Conservation (phyloP, 2,888 invertebrate genomes). For the Zaprionus obscuricornis region DNA sequence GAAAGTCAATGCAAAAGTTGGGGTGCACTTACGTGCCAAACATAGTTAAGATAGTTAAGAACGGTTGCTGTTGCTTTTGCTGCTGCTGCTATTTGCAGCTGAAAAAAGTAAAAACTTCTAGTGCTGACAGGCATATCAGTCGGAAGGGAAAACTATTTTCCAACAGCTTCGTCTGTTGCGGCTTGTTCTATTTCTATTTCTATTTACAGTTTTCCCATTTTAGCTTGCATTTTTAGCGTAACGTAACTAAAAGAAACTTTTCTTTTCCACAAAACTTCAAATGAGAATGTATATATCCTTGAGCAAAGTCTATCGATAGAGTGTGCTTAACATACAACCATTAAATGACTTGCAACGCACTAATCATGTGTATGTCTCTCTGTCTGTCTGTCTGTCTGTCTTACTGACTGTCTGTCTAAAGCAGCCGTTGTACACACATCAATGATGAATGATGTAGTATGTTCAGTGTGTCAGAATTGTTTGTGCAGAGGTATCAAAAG, state of each 20-base stretch:
- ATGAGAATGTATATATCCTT: too few species aligned
- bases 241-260: conserved; percentile 33
- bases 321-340: conserved; percentile 10
- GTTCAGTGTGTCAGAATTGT: conserved; percentile 36
- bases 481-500: conserved; percentile 22
- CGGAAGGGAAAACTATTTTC: conserved; percentile 39
- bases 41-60: conserved; percentile 55
- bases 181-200: conserved; percentile 21
- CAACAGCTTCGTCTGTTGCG: conserved; percentile 21
- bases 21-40: conserved; percentile 58
- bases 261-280: conserved; percentile 40
- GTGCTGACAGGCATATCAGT: conserved; percentile 45
- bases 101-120: too few species aligned
- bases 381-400: conserved; percentile 11
- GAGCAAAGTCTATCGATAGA: conserved; percentile 23
- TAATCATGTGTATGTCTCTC: conserved; percentile 25
- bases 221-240: conserved; percentile 9
- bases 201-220: too few species aligned
- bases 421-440: conserved; percentile 21
- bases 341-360: conserved; percentile 32
- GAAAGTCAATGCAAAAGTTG: conserved; percentile 10
- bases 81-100: too few species aligned
- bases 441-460: conserved; percentile 41
- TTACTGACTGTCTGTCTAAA: conserved; percentile 19
- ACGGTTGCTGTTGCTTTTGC: conserved; percentile 33